Base-by-base conservation (phyloP, 1,140 invertebrate species). In the Sarcophaga bullata region DNA sequence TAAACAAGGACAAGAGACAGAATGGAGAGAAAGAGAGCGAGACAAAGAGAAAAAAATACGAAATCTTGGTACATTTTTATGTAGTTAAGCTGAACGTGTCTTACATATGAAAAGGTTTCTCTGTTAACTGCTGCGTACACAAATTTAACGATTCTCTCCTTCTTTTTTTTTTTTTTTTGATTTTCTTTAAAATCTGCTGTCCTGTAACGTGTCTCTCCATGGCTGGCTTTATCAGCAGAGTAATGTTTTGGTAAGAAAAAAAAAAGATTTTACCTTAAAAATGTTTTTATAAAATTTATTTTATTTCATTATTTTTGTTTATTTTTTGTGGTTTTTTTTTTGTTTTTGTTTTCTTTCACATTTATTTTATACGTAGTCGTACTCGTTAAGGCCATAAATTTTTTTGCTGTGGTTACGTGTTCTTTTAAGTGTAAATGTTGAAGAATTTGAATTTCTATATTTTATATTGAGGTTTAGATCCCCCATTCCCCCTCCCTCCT, bases 301-400 rank as follows among this genome's bases (percentile, higher is more conserved):
- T 37, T 37, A 37, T 37, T 37, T 37, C 25, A 37, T 37, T 37
- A 37, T 37, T 37, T 37, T 37, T 1, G 1, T 37, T 37, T 37
- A 2, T 15, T n/a, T 62, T 13, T 62, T 62, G 19, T 68, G 1
- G 17, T 68, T n/a, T 58, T 58, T 25, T 68, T 68, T n/a, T 58
- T 58, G 15, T 13, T 58, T 58, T n/a, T 58, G 15, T 25, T 6
- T 68, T 68, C 7, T 19, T 68, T 68, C 17, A 10, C 19, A 68
- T 37, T 37, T 37, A 37, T 37, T 37, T 37, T 37, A 37, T 37
- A 37, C 25, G 25, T 37, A 37, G 10, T 68, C 62, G 19, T 19
- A 68, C 62, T 68, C 62, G 62, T 68, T 68, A 68, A 68, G 62
- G 62, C n/a, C 17, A 68, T 68, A 68, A 68, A 68, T 68, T 68